phyloP scores from a whole-genome alignment of 2,888 invertebrate genomes.

The Andrena haemorrhoa region DNA sequence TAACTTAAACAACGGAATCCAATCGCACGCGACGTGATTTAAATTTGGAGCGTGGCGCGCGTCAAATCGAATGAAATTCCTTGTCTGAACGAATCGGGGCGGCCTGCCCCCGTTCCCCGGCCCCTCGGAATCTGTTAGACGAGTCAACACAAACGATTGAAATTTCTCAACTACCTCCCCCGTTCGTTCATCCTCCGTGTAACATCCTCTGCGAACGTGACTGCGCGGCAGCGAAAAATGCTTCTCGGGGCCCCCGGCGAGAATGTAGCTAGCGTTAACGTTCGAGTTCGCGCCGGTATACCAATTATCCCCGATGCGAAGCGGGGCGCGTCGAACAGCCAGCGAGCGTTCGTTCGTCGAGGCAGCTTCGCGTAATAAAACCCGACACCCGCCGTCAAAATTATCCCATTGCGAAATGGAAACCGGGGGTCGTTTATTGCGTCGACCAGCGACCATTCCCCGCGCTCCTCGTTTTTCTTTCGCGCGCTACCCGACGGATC shows the following conservation, averaged over 20 bases:
- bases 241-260: constrained; percentile 2
- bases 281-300: neutral
- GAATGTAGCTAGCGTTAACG: constrained; percentile 37
- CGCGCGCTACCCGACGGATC: constrained; percentile 43
- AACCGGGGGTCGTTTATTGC: constrained; percentile 15
- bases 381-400: neutral
- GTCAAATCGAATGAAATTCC: constrained; percentile 58
- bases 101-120: constrained; percentile 31
- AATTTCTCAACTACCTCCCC: constrained; percentile 57
- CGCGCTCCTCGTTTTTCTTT: constrained; percentile 30
- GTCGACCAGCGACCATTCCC: constrained; percentile 12
- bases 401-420: constrained; percentile 14
- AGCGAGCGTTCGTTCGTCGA: neutral
- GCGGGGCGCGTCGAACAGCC: neutral
- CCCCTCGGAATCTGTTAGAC: constrained; percentile 59
- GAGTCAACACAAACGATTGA: constrained; percentile 63
- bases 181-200: constrained; percentile 41
- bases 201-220: constrained; percentile 36
- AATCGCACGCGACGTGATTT: constrained; percentile 54
- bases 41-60: constrained; percentile 46
- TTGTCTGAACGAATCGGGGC: constrained; percentile 57
- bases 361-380: neutral
- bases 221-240: constrained; percentile 36
- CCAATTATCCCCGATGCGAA: neutral
- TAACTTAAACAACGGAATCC: constrained; percentile 55